Conservation (phyloP, 2,888 invertebrate genomes). For the Drosophila testacea region DNA sequence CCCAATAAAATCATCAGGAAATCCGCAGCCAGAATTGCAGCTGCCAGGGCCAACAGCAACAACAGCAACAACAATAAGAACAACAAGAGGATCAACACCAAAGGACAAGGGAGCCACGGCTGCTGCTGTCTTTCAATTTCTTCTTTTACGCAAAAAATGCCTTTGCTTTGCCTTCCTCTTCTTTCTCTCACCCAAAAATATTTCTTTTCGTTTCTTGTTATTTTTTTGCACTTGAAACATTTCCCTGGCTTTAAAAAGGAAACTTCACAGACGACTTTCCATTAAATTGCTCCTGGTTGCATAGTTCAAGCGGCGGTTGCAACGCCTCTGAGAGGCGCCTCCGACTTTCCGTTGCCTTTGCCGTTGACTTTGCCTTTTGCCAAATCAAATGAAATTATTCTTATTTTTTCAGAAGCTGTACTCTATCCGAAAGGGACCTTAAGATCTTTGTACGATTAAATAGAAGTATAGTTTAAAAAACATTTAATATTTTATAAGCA, state of each 20-base stretch:
- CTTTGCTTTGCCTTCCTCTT: slow-evolving; percentile 48
- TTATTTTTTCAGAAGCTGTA: slow-evolving; percentile 17
- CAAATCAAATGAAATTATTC: slow-evolving; percentile 70
- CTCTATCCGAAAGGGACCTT: background rate
- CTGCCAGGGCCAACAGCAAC: slow-evolving; percentile 49
- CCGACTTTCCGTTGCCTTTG: background rate
- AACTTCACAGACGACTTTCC: slow-evolving; percentile 68
- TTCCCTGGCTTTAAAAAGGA: slow-evolving; percentile 63
- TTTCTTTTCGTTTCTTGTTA: slow-evolving; percentile 25
- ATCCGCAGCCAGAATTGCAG: slow-evolving; percentile 75
- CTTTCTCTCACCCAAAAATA: slow-evolving; percentile 18
- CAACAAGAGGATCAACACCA: slow-evolving; percentile 11
- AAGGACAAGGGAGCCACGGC: slow-evolving; percentile 47
- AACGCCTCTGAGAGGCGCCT: background rate
- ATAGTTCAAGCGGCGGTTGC: slow-evolving; percentile 41
- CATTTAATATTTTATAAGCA: too few relatives aligned
- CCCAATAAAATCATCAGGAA: slow-evolving; percentile 81
- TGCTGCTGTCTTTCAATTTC: slow-evolving; percentile 70
- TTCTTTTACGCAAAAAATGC: slow-evolving; percentile 62
- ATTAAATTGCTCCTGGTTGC: slow-evolving; percentile 67
- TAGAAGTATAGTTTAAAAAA: too few relatives aligned
- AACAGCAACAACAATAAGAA: background rate
- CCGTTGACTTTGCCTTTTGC: slow-evolving; percentile 32
- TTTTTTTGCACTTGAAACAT: slow-evolving; percentile 68
- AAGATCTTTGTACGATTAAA: too few relatives aligned